Base-by-base conservation (phyloP, 2,797 vertebrate species). In the Balearica regulorum region DNA sequence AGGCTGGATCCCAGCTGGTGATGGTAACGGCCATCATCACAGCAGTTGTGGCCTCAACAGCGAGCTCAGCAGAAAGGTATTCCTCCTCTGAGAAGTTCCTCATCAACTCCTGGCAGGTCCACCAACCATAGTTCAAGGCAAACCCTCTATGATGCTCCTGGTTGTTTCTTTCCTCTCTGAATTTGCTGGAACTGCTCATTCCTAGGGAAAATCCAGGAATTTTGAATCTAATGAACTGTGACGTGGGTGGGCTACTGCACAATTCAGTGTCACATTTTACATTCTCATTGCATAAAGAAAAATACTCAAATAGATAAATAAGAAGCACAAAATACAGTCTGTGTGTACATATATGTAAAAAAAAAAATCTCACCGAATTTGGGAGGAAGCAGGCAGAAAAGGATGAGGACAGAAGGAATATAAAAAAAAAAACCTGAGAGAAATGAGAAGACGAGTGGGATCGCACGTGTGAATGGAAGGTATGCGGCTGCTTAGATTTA, bases 401-500 rank as follows among this genome's bases (percentile, higher is more conserved):
- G 58, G 39, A 76, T 39, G 29, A 87, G 29, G 29, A 87, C 66
- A 60, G 43, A 88, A 68, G 17, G 28, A 80, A 71, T 25, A 71
- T 3, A 49, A 68, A 82, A 81, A 53, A 53, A 91, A 53, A 91
- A 80, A 8, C 1, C 55, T 20, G 78, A 95, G 64, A 96, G 77
- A 75, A 88, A 92, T 1, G 48, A 85, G 53, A 73, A 64, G 90
- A 80, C 5, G 53, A 43, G 58, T 18, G 11, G 94, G 86, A 72
- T 13, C 92, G 85, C 69, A 83, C 4, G 87, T 97, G 96, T 98
- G 98, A 98, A 98, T 94, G 97, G 98, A 98, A 98, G 98, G 98
- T 98, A 98, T 98, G 98, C 95, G 98, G 98, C 98, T 97, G 97
- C 98, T 98, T 98, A 99, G 99, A 99, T 99, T 99, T 99, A 99